Conservation (phyloP, 35 echinoderm and acorn worm genomes). For the Anneissia japonica region DNA sequence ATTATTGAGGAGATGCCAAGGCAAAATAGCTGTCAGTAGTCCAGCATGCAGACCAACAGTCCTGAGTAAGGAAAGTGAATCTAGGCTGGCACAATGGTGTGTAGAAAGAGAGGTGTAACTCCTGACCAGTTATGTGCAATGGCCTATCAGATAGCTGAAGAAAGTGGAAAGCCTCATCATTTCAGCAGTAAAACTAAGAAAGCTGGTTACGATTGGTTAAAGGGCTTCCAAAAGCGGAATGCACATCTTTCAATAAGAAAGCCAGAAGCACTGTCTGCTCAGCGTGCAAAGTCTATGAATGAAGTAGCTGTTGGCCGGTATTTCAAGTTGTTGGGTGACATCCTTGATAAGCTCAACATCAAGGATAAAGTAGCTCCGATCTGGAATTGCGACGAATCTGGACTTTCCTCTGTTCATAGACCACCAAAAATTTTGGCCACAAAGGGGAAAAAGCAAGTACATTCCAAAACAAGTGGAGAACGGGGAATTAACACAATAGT, state of each 20-base stretch:
- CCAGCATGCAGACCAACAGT: background rate
- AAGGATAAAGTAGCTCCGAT: conserved; percentile 37
- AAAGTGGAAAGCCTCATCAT: conserved; percentile 6
- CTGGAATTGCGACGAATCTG: conserved; percentile 46
- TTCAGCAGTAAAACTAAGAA: conserved; percentile 21
- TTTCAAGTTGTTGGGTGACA: conserved; percentile 30
- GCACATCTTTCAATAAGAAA: conserved; percentile 32
- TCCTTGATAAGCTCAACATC: conserved; percentile 1
- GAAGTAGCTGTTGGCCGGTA: conserved; percentile 24
- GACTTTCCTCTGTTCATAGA: conserved; percentile 25
- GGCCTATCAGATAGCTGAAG: conserved; percentile 10
- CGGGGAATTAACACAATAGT: conserved; percentile 16
- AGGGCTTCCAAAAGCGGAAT: background rate
- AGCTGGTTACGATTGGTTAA: conserved; percentile 23
- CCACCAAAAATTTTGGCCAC: conserved; percentile 14
- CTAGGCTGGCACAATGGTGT: conserved; percentile 6
- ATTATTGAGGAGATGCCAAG: conserved; percentile 1
- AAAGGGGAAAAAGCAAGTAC: conserved; percentile 46
- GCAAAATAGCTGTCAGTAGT: background rate
- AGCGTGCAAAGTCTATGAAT: conserved; percentile 33
- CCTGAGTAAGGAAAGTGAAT: conserved; percentile 11
- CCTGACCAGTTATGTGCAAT: background rate
- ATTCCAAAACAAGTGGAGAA: conserved; percentile 47
- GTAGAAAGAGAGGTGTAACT: conserved; percentile 20
- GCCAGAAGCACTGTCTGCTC: conserved; percentile 40